Percentiles rank a stretch among this genome's conserved stretches.
Conservation (phyloP, 2,888 invertebrate species). For the Drosophila mimica region DNA sequence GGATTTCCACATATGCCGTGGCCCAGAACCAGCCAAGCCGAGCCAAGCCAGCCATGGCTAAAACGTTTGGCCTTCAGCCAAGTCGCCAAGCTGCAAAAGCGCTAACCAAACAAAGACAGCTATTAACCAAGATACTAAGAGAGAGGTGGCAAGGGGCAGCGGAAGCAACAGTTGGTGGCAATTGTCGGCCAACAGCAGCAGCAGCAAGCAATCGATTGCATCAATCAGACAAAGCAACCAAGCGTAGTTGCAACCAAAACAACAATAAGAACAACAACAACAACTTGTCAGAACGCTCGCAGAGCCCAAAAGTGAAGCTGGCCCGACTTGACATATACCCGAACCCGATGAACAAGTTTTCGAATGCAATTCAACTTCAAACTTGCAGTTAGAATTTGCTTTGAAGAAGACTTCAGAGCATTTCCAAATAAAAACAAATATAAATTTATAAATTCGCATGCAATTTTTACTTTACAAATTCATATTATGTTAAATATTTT, state of each 20-base stretch:
- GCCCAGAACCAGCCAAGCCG: slow-evolving; percentile 50
- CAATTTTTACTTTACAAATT: not conserved
- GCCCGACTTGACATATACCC: slow-evolving; percentile 30
- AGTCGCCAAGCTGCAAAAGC: slow-evolving; percentile 24
- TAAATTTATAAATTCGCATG: not conserved
- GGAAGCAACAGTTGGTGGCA: slow-evolving; percentile 5
- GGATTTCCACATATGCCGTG: slow-evolving; percentile 51
- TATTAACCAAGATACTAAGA: slow-evolving; percentile 14
- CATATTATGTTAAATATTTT: not conserved
- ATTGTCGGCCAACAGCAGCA: not conserved
- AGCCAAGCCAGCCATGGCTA: slow-evolving; percentile 22
- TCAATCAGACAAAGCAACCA: slow-evolving; percentile 52
- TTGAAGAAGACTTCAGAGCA: not conserved
- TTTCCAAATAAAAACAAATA: not conserved
- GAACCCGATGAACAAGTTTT: not conserved
- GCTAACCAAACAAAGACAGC: slow-evolving; percentile 31
- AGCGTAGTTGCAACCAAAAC: slow-evolving; percentile 48
- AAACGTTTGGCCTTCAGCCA: slow-evolving; percentile 33
- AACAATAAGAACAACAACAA: slow-evolving; percentile 9
- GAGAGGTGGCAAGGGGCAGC: not conserved
- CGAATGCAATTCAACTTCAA: not conserved
- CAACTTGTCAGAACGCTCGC: slow-evolving; percentile 18
- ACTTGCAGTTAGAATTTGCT: not conserved
- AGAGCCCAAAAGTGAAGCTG: slow-evolving; percentile 10
- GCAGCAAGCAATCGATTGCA: slow-evolving; percentile 41